Evolutionary conservation across 2,797 vertebrate genomes (phyloP).

Genomic region (Streptopelia turtur): DNA sequence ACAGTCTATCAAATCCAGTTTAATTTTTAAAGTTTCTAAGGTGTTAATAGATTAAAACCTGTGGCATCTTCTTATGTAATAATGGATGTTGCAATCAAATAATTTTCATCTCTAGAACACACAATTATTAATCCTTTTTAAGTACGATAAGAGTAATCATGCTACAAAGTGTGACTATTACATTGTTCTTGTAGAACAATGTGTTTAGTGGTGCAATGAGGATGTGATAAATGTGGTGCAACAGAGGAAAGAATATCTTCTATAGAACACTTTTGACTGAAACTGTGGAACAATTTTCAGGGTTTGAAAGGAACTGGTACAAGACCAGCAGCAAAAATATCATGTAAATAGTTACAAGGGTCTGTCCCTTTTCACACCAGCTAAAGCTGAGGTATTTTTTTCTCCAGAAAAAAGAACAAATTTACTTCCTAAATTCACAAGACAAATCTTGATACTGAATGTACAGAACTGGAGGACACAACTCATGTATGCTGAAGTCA

Average conservation of each 20-base stretch:
- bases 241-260: not conserved
- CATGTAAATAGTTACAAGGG: not conserved
- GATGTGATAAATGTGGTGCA: not conserved
- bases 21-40: not conserved
- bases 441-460: not conserved
- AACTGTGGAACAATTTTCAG: not conserved
- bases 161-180: not conserved
- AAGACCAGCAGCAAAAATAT: not conserved
- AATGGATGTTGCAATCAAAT: not conserved
- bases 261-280: not conserved
- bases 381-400: not conserved
- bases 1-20: not conserved
- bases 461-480: not conserved
- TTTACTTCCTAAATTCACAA: not conserved
- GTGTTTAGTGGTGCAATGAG: not conserved
- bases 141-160: not conserved
- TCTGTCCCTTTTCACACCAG: not conserved
- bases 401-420: fast-evolving
- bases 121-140: not conserved
- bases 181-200: not conserved
- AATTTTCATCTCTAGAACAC: not conserved
- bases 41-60: not conserved
- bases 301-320: not conserved
- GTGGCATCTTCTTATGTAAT: not conserved
- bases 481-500: not conserved